Conservation (phyloP, 2,888 invertebrate genomes). For the Latheticus oryzae region DNA sequence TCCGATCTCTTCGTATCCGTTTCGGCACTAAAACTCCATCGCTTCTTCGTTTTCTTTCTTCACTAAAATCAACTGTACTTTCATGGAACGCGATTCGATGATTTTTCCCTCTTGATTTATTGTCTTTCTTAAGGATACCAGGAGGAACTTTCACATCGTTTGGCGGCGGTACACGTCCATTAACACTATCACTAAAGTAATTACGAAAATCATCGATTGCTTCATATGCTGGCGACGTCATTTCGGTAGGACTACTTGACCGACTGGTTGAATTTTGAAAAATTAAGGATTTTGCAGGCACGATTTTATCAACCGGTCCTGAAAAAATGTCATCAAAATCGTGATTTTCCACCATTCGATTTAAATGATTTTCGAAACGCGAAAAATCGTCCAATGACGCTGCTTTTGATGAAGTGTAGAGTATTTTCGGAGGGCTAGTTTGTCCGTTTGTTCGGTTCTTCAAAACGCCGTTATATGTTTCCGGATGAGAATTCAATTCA, state of each 20-base stretch:
- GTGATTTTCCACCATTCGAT: constrained; percentile 21
- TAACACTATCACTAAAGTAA: constrained; percentile 36
- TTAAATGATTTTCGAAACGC: constrained; percentile 29
- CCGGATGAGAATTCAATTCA: constrained; percentile 1
- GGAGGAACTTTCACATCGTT: constrained; percentile 11
- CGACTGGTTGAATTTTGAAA: constrained; percentile 21
- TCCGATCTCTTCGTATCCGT: constrained; percentile 8
- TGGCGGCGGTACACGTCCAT: constrained; percentile 19
- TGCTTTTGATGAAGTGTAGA: constrained; percentile 31
- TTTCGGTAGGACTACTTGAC: constrained; percentile 41
- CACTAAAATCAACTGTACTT: neutral
- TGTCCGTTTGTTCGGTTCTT: constrained; percentile 31
- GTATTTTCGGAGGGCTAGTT: constrained; percentile 20
- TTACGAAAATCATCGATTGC: constrained; percentile 44
- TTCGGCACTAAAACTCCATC: constrained; percentile 12
- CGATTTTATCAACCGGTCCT: constrained; percentile 43
- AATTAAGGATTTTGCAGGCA: constrained; percentile 16
- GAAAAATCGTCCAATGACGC: constrained; percentile 35
- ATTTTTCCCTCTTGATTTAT: constrained; percentile 1
- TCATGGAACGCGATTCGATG: constrained; percentile 14
- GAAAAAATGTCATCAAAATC: constrained; percentile 44
- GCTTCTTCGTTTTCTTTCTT: constrained; percentile 9
- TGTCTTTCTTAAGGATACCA: constrained; percentile 18
- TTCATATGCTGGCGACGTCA: constrained; percentile 47
- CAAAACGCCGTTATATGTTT: constrained; percentile 15